A percentile compares a stretch with the other conserved stretches of the same genome.
These are phyloP conservation scores for Argyrosomus regius DNA, from an alignment of 2,797 vertebrate species.

Conservation along the genomic window DNA sequence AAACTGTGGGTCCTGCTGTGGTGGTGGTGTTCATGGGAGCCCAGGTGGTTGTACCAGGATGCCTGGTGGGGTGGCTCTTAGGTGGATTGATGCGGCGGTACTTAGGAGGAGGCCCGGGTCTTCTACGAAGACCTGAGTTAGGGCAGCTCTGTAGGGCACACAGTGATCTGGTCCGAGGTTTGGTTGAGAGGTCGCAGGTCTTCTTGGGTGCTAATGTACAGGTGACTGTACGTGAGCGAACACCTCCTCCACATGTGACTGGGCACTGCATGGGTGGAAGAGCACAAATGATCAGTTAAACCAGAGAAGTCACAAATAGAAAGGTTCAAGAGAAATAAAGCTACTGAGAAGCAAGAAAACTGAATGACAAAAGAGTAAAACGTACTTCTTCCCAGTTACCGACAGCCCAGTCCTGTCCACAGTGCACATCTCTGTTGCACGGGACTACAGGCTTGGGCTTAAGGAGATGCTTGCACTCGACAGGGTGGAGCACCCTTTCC, in stretches of 20 bases:
- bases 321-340: neutral
- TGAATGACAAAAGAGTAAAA: neutral
- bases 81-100: conserved; percentile 67
- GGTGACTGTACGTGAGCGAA: conserved; percentile 89
- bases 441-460: conserved; percentile 91
- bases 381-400: conserved; percentile 92
- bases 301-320: neutral
- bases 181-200: conserved; percentile 87
- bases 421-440: conserved; percentile 93
- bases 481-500: conserved; percentile 90
- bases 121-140: conserved; percentile 74
- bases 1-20: conserved; percentile 39
- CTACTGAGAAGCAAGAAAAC: neutral
- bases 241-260: conserved; percentile 92
- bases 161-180: conserved; percentile 91
- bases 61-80: conserved; percentile 54
- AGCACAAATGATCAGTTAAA: neutral
- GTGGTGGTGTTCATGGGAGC: conserved; percentile 28
- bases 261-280: conserved; percentile 88
- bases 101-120: conserved; percentile 67
- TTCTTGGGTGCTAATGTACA: conserved; percentile 86
- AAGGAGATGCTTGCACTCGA: conserved; percentile 91
- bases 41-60: conserved; percentile 39
- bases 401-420: conserved; percentile 93
- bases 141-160: conserved; percentile 94